A percentile compares a stretch with the other conserved stretches of the same genome.
Evolutionary conservation across 2,113 vertebrate genomes (phyloP).

Genomic region (Bufo gargarizans): DNA sequence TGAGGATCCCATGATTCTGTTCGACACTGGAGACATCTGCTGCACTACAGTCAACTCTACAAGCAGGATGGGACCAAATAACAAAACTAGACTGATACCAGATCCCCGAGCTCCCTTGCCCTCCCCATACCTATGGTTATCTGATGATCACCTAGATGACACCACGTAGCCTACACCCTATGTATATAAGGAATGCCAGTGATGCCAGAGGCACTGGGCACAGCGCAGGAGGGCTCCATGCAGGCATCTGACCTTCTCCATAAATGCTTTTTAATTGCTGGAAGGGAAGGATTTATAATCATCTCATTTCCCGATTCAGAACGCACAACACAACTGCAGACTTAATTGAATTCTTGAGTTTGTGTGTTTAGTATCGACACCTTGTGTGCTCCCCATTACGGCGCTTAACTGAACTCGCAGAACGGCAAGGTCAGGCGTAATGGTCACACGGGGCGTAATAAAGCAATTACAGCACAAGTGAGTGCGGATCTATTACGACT

Average conservation of each 20-base stretch:
- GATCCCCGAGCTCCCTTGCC: no score
- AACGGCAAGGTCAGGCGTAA: slow-evolving; percentile 11
- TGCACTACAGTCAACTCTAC: no score
- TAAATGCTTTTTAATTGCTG: background rate
- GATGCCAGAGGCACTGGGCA: background rate
- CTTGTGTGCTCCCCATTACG: background rate
- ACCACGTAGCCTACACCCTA: no score
- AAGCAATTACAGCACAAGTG: slow-evolving; percentile 10
- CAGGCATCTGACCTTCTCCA: background rate
- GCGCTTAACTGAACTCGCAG: slow-evolving; percentile 64
- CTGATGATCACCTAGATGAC: no score
- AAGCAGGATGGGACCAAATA: no score
- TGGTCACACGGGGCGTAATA: slow-evolving; percentile 11
- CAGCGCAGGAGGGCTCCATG: background rate
- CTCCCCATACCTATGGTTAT: no score
- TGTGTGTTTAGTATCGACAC: slow-evolving; percentile 14
- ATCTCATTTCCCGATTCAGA: background rate
- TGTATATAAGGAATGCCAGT: background rate
- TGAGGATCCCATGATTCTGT: no score
- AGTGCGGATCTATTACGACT: background rate
- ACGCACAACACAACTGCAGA: background rate
- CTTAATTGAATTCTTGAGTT: background rate
- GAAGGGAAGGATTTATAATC: background rate
- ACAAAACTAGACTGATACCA: no score
- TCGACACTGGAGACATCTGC: no score